A percentile compares a stretch with the other conserved stretches of the same genome.
phyloP scores from a whole-genome alignment of 2,113 vertebrate species.

The Equus przewalskii region DNA sequence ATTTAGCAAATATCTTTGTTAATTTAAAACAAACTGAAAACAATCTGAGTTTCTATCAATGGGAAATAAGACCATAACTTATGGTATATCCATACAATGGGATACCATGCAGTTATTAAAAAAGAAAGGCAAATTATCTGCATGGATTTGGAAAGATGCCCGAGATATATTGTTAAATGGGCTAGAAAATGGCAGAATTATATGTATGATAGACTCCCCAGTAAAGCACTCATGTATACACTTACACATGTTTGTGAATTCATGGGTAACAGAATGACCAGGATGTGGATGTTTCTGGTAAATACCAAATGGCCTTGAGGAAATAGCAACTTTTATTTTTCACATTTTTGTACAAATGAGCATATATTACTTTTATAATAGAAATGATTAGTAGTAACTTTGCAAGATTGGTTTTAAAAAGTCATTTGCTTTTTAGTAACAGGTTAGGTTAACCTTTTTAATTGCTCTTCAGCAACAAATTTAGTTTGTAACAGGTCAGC shows the following conservation, averaged over 20 bases:
- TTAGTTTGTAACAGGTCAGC: background rate
- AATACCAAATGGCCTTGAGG: background rate
- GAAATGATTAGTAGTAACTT: background rate
- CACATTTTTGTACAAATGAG: background rate
- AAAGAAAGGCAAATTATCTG: background rate
- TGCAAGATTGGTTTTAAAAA: background rate
- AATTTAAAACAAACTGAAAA: background rate
- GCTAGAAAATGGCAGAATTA: background rate
- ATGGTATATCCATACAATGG: background rate
- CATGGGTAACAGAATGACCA: background rate
- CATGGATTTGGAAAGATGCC: background rate
- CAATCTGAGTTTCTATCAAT: background rate
- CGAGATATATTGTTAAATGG: background rate
- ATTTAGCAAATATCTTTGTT: background rate
- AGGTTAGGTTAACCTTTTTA: too few species aligned
- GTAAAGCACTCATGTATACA: background rate
- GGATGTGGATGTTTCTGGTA: background rate
- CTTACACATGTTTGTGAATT: background rate
- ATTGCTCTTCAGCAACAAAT: too few species aligned
- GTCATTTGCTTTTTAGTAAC: background rate
- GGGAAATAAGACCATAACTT: background rate
- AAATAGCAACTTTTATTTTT: background rate
- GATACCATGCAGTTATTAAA: background rate
- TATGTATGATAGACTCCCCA: background rate
- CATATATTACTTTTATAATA: background rate